These are phyloP conservation scores for Garrulus glandarius DNA, from an alignment of 2,797 vertebrate genomes.

Conservation along the genomic window DNA sequence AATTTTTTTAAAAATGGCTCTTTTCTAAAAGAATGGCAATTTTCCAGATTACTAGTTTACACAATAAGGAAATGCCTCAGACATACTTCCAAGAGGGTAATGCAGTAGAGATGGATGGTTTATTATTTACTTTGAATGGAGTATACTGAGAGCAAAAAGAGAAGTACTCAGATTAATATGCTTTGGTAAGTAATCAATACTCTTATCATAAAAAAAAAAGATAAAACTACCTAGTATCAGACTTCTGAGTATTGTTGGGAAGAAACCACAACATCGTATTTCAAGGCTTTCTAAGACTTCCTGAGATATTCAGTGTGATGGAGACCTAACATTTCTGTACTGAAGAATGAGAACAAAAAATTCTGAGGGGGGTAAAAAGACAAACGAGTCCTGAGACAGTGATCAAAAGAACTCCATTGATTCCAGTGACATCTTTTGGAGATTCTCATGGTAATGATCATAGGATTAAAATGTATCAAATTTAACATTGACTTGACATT, in stretches of 20 bases:
- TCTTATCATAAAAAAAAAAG: neutral
- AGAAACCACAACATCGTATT: neutral
- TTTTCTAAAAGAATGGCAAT: constrained; percentile 74
- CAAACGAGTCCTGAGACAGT: neutral
- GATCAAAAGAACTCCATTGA: neutral
- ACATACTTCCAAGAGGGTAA: constrained; percentile 45
- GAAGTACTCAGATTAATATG: constrained; percentile 33
- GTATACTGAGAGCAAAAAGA: neutral
- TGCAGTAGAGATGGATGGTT: neutral
- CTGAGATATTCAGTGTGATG: neutral
- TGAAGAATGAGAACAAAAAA: neutral
- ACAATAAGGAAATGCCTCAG: constrained; percentile 69
- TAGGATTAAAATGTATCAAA: neutral
- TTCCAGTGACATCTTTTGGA: neutral
- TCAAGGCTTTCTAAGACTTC: neutral
- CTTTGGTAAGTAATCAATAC: constrained; percentile 33
- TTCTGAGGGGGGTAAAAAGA: neutral
- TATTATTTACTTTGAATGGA: neutral
- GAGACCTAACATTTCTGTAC: neutral
- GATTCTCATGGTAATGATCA: neutral
- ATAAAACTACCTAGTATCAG: neutral
- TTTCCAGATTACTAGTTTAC: constrained; percentile 75
- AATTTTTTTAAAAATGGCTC: constrained; percentile 54
- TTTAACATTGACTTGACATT: neutral
- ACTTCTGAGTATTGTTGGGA: neutral